phyloP scores from a whole-genome alignment of 2,888 invertebrate genomes.

The Ashinkailepas kermadecensis region DNA sequence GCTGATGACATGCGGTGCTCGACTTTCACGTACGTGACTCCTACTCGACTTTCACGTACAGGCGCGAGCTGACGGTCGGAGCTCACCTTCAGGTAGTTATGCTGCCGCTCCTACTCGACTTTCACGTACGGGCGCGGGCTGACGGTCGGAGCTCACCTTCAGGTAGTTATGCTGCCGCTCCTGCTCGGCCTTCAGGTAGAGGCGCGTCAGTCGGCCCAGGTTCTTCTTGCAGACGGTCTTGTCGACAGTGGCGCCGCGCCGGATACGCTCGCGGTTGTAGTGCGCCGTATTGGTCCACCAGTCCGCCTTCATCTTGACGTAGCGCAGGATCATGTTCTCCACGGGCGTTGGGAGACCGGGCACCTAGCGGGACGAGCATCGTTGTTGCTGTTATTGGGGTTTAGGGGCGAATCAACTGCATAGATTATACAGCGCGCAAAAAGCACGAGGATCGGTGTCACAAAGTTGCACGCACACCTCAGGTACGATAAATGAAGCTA shows the following conservation, averaged over 20 bases:
- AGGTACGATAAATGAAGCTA: too few species aligned
- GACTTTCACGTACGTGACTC: too few species aligned
- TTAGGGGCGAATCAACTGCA: too few species aligned
- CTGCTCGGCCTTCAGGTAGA: constrained; percentile 95
- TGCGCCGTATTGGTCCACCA: constrained; percentile 99
- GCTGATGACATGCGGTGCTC: too few species aligned
- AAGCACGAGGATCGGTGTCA: too few species aligned
- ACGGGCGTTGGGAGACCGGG: constrained; percentile 98
- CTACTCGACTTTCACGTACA: too few species aligned
- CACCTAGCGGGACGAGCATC: constrained; percentile 51
- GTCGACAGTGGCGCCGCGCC: constrained; percentile 98
- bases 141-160: constrained; percentile 53
- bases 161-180: constrained; percentile 98
- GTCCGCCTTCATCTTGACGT: constrained; percentile 99
- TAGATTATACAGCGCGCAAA: background rate
- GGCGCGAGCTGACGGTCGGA: constrained; percentile 23
- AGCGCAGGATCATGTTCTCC: constrained; percentile 99
- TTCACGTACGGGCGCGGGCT: constrained; percentile 81
- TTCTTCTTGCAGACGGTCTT: constrained; percentile 99
- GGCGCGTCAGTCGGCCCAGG: constrained; percentile 88
- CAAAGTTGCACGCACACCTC: too few species aligned
- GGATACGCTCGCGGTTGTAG: constrained; percentile 96
- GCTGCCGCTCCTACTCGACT: constrained; percentile 96
- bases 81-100: constrained; percentile 87
- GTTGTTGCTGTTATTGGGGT: too few species aligned